These are phyloP conservation scores for Tribolium madens DNA, from an alignment of 1,140 invertebrate genomes.

Conservation along the genomic window DNA sequence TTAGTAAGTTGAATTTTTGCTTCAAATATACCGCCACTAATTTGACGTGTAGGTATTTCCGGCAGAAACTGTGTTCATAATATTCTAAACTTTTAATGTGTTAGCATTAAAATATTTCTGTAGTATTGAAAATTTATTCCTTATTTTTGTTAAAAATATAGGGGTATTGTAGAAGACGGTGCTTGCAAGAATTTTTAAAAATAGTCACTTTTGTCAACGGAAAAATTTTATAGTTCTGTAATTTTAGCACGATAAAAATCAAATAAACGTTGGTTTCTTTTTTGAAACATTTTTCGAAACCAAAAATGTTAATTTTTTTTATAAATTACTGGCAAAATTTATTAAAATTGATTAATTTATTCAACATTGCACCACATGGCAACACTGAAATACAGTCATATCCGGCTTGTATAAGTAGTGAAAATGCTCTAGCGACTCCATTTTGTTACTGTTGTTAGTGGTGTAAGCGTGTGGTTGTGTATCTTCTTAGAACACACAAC, in stretches of 20 bases:
- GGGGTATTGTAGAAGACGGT: neutral
- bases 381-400: slow-evolving; percentile 9
- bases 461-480: slow-evolving; percentile 74
- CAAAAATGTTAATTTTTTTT: neutral
- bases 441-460: slow-evolving; percentile 69
- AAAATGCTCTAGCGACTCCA: slow-evolving; percentile 48
- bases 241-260: neutral
- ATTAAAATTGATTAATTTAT: neutral
- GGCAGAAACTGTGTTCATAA: neutral
- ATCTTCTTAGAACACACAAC: slow-evolving; percentile 80
- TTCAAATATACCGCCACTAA: neutral
- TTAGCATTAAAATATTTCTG: no score
- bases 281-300: neutral
- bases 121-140: no score
- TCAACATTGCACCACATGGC: neutral
- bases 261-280: neutral
- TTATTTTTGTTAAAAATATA: neutral
- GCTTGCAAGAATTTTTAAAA: neutral
- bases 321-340: neutral
- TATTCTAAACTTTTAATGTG: neutral
- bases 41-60: neutral
- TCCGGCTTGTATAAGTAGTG: slow-evolving; percentile 44
- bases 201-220: neutral
- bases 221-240: neutral
- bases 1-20: no score